Base-by-base conservation (phyloP, 2,888 invertebrate genomes). In the Catocala sponsa region DNA sequence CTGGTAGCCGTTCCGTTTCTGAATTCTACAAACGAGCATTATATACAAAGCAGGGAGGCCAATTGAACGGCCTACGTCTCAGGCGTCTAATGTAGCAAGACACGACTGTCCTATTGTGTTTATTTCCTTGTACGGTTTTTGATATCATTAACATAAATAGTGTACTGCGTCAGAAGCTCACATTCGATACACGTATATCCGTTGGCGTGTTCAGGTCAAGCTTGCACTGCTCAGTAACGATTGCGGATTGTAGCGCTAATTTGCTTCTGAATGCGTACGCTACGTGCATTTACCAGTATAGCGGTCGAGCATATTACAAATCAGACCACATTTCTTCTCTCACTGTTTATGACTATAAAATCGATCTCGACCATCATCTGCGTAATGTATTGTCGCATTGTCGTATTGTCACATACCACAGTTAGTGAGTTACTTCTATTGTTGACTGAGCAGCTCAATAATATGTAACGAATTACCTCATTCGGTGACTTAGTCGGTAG, bases 41-140 rank as follows among this genome's bases (percentile, higher is more conserved):
- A 91, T 91, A 91, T 91, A 91, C 91, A 91, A 91, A 92, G 87
- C 86, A 89, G 89, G 87, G 87, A 87, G 85, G 86, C 87, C 91
- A 91, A 91, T 90, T 89, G 89, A 88, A 88, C 81, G 80, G 86
- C 81, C 87, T 81, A 83, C 84, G 87, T 88, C 89, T 86, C 84
- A 84, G 85, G 87, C 89, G 87, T 91, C 91, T 90, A 91, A 90
- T 89, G 89, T 87, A 88, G 85, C 86, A 82, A 91, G 91, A 91
- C 91, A 89, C 88, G 88, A 91, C 90, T 91, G 92, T 90, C 91
- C 91, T 90, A 92, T 91, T 91, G 92, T 91, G 91, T 91, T 91
- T 90, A 91, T 91, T 91, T 91, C 91, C 91, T 91, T 91, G 86
- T 89, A 90, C 81, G 91, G 90, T 87, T 91, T 91, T 91, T 90